phyloP scores from a whole-genome alignment of 2,797 vertebrate species.

The Anas georgica region DNA sequence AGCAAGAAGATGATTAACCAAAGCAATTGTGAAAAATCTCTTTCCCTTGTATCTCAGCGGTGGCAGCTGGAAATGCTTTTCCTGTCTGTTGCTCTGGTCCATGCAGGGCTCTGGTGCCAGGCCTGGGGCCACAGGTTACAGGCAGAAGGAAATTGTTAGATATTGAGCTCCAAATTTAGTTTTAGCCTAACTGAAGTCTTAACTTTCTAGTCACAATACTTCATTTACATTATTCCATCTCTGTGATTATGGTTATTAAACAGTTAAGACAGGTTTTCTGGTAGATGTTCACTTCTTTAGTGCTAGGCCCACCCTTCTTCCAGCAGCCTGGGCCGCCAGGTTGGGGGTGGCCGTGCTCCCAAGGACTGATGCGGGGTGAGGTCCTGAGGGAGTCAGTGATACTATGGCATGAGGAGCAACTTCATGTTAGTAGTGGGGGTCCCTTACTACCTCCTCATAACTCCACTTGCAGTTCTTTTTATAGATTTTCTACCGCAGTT shows the following conservation, averaged over 20 bases:
- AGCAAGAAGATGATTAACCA: background rate
- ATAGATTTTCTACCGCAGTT: background rate
- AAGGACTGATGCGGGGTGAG: background rate
- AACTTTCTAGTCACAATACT: background rate
- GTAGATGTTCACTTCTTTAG: background rate
- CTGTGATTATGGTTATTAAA: background rate
- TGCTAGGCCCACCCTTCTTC: background rate
- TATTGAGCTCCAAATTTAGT: background rate
- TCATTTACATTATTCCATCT: background rate
- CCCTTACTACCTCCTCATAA: background rate
- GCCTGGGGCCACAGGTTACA: background rate
- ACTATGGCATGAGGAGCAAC: fast-evolving
- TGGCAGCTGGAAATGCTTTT: background rate
- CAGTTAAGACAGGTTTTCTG: background rate
- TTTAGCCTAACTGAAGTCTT: background rate
- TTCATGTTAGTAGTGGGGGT: fast-evolving
- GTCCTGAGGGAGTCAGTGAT: fast-evolving
- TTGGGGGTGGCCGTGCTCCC: background rate
- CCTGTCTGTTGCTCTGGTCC: background rate
- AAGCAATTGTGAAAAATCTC: background rate
- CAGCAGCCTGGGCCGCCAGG: background rate
- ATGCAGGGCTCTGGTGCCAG: background rate
- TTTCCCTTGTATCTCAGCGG: background rate
- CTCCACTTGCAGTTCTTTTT: background rate
- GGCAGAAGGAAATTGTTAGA: background rate